Evolutionary conservation across 1,140 invertebrate species (phyloP), one percentile per base, ranked within the genome.

Genomic region (Muscidifurax raptorellus): DNA sequence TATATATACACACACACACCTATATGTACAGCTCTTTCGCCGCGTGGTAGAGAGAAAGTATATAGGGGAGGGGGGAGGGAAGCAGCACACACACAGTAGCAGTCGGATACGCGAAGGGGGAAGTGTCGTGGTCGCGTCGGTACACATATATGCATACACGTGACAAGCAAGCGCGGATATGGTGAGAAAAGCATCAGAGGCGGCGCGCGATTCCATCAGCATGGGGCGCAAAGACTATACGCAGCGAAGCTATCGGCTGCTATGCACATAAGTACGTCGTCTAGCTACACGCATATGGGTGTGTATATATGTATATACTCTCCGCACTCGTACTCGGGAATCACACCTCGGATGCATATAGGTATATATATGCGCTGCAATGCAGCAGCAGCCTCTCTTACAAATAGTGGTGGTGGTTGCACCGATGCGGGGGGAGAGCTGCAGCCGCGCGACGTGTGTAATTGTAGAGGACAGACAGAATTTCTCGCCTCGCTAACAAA

Each of bases 401-500:
- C 27, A 69, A 69, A 69, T 69, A 10, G 67, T 28, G 28, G 66
- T 67, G 66, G 67, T 59, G 52, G 52, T 59, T 59, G 52, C 52
- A 59, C 52, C 52, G 52, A 59, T 59, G 52, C 52, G 52, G 44
- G 44, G 44, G 44, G 44, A 47, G 44, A 47, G 15, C 15, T 47
- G 44, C 44, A 15, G 44, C 44, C 15, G 74, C 44, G 67, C 75
- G 80, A 76, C 85, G 80, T 81, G 66, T 86, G 88, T 91, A 91
- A 92, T 92, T 91, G 90, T 91, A 89, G 86, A 90, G 89, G 90
- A 91, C 89, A 88, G 91, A 88, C 90, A 90, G 90, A 91, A 90
- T 92, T 92, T 92, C 91, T 92, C 91, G 91, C 91, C 91, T 91
- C 88, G 88, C 88, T 90, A 92, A 92, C 91, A 92, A 92, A 92